These are phyloP conservation scores for Calcarius lapponicus DNA, from an alignment of 2,797 vertebrate genomes.

Conservation along the genomic window DNA sequence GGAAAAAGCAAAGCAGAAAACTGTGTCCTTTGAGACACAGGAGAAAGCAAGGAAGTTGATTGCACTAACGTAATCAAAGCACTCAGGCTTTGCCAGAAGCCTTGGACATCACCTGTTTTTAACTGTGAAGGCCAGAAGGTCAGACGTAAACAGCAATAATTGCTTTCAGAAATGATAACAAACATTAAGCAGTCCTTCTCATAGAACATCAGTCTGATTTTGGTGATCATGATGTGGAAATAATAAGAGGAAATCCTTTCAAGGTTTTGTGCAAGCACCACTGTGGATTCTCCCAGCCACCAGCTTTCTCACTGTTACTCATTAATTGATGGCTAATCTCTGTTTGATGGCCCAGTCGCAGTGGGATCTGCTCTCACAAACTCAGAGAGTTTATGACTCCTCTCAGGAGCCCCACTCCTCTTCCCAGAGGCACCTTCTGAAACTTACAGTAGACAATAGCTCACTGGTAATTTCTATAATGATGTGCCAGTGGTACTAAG, in stretches of 20 bases:
- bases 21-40: not conserved
- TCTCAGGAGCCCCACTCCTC: not conserved
- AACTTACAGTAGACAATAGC: constrained; percentile 33
- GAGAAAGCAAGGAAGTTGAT: not conserved
- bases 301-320: not conserved
- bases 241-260: constrained; percentile 12
- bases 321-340: not conserved
- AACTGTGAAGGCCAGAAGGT: not conserved
- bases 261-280: not conserved
- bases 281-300: not conserved
- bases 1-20: not conserved
- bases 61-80: not conserved
- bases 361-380: not conserved
- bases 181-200: not conserved
- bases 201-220: not conserved
- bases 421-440: constrained; percentile 43
- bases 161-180: constrained; percentile 34
- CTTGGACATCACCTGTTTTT: constrained; percentile 30
- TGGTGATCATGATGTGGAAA: not conserved
- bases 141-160: not conserved
- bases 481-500: constrained; percentile 45
- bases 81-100: not conserved
- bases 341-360: not conserved
- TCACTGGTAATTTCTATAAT: constrained; percentile 66
- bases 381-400: not conserved